A percentile compares a stretch with the other conserved stretches of the same genome.
Conservation (phyloP, 2,797 vertebrate genomes). For the Psittacula derbiana region DNA sequence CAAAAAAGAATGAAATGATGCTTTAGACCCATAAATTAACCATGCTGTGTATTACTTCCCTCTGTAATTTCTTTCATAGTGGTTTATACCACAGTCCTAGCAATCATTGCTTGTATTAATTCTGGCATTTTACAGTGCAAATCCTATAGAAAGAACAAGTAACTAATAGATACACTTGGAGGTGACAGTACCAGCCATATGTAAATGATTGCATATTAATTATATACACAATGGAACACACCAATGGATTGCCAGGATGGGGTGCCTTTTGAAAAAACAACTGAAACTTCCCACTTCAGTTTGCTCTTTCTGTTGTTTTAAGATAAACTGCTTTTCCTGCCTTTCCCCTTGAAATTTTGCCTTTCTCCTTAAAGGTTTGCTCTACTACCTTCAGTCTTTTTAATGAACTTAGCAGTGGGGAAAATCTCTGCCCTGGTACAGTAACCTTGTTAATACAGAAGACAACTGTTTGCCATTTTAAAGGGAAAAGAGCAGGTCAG, state of each 20-base stretch:
- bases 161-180: not conserved
- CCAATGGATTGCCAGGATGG: not conserved
- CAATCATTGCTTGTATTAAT: not conserved
- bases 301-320: not conserved
- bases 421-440: not conserved
- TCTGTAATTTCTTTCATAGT: not conserved
- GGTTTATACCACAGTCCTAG: not conserved
- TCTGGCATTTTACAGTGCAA: not conserved
- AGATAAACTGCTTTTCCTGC: not conserved
- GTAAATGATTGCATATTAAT: not conserved
- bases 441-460: not conserved
- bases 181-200: not conserved
- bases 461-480: not conserved
- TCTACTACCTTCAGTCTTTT: not conserved
- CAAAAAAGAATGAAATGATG: not conserved
- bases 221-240: not conserved
- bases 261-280: not conserved
- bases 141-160: not conserved
- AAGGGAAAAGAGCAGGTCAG: not conserved
- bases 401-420: not conserved
- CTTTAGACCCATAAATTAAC: not conserved
- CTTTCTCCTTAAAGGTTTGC: not conserved
- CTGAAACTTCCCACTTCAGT: not conserved
- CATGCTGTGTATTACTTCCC: not conserved
- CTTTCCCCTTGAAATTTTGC: not conserved